Percentiles rank a stretch among this genome's conserved stretches.
These are phyloP conservation scores for Porites evermanni DNA, from an alignment of 92 coral and sea anemone genomes.

Conservation along the genomic window DNA sequence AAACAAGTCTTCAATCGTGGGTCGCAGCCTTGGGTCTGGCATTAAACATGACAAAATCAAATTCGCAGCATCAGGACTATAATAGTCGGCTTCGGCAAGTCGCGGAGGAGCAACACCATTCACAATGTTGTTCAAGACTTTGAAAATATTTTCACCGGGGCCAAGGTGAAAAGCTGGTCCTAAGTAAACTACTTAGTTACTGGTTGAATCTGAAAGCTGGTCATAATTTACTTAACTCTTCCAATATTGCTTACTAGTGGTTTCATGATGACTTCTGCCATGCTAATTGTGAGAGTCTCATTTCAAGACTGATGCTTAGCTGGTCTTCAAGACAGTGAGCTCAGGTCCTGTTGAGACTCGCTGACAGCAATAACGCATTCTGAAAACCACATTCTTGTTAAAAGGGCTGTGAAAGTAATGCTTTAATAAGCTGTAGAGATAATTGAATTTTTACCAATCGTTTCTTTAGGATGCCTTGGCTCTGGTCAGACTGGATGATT, in stretches of 20 bases:
- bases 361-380: conserved; percentile 93
- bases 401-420: neutral
- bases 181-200: conserved; percentile 28
- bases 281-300: conserved; percentile 98
- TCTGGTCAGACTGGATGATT: conserved; percentile 92
- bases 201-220: too few relatives aligned
- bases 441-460: neutral
- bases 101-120: conserved; percentile 73
- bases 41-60: conserved; percentile 66
- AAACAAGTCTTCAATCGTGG: conserved; percentile 60
- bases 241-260: too few relatives aligned
- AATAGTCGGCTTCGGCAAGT: conserved; percentile 43
- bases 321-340: conserved; percentile 80
- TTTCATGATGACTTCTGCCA: conserved; percentile 95
- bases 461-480: conserved; percentile 89
- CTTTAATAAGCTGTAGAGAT: neutral
- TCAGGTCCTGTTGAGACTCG: conserved; percentile 60
- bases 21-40: conserved; percentile 58
- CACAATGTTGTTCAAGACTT: conserved; percentile 68
- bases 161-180: conserved; percentile 69
- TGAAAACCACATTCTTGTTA: conserved; percentile 70
- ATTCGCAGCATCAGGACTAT: conserved; percentile 29
- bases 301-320: conserved; percentile 71
- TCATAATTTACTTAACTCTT: too few relatives aligned
- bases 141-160: conserved; percentile 59